Evolutionary conservation across 2,888 invertebrate species (phyloP).

Genomic region (Molanna angustata): DNA sequence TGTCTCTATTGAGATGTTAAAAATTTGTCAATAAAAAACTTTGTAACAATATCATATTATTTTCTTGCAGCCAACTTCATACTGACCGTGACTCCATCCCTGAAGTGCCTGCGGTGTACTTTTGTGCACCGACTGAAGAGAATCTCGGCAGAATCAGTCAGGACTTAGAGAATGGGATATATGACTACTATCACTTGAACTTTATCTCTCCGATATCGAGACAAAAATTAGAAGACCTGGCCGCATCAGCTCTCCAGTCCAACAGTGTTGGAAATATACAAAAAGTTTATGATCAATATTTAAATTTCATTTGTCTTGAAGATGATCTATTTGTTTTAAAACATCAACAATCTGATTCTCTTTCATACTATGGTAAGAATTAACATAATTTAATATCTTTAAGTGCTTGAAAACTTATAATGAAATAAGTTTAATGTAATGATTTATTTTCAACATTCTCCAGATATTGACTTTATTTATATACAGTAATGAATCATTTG

Average conservation of each 20-base stretch:
- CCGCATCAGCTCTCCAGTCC: slow-evolving; percentile 85
- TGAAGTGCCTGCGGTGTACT: slow-evolving; percentile 98
- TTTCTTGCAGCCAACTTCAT: slow-evolving; percentile 69
- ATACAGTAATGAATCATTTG: too few species aligned
- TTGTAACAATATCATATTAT: background rate
- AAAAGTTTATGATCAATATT: slow-evolving; percentile 97
- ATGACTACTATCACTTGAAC: slow-evolving; percentile 95
- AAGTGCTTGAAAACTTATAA: too few species aligned
- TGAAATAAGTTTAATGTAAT: slow-evolving; percentile 4
- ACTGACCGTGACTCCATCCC: slow-evolving; percentile 91
- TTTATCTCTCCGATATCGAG: slow-evolving; percentile 94
- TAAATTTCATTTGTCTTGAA: slow-evolving; percentile 97
- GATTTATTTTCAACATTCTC: slow-evolving; percentile 1
- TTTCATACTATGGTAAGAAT: slow-evolving; percentile 86
- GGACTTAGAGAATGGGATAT: slow-evolving; percentile 83
- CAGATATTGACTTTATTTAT: slow-evolving; percentile 20
- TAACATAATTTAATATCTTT: too few species aligned
- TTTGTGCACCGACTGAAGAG: slow-evolving; percentile 94
- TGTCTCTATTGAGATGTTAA: too few species aligned
- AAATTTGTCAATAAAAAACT: too few species aligned
- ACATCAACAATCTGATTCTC: slow-evolving; percentile 85
- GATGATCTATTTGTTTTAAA: slow-evolving; percentile 95
- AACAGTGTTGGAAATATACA: slow-evolving; percentile 90
- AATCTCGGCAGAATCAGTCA: slow-evolving; percentile 92
- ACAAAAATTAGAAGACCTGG: slow-evolving; percentile 92